A percentile compares a stretch with the other conserved stretches of the same genome.
Evolutionary conservation across 2,797 vertebrate species (phyloP).

Genomic region (Manis javanica): DNA sequence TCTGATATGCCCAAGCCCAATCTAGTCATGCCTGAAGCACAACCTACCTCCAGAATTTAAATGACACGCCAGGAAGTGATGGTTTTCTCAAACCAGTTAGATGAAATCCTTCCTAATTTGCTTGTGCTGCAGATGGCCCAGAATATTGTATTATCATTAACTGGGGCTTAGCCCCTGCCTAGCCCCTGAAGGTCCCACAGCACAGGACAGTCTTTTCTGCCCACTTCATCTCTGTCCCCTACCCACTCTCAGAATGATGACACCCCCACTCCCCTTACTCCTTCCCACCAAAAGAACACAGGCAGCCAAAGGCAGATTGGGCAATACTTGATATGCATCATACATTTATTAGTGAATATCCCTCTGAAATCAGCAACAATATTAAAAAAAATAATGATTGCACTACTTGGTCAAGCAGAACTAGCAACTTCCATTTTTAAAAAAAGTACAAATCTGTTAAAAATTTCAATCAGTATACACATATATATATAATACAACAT

Average conservation of each 20-base stretch:
- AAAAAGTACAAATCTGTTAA: slow-evolving; percentile 99
- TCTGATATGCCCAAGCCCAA: not conserved
- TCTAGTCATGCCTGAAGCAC: not conserved
- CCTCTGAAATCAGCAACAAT: slow-evolving; percentile 99
- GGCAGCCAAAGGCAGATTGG: slow-evolving; percentile 40
- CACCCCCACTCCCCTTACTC: not conserved
- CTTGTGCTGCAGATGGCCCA: not conserved
- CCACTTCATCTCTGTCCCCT: rapidly evolving
- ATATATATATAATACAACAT: slow-evolving; percentile 99
- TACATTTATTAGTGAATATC: slow-evolving; percentile 99
- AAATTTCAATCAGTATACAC: slow-evolving; percentile 99
- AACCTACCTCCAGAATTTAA: not conserved
- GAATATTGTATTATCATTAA: not conserved
- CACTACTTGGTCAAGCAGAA: slow-evolving; percentile 99
- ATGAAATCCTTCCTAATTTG: not conserved
- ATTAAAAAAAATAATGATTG: slow-evolving; percentile 99
- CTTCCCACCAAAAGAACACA: slow-evolving; percentile 34
- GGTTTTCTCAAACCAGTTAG: not conserved
- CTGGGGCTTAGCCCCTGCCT: no score
- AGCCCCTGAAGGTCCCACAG: not conserved
- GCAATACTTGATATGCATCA: slow-evolving; percentile 94
- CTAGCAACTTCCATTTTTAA: slow-evolving; percentile 99
- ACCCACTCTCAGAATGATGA: not conserved
- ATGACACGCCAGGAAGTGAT: not conserved
- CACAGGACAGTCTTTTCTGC: not conserved